Evolutionary conservation across 2,797 vertebrate genomes (phyloP).

Genomic region (Prionace glauca): DNA sequence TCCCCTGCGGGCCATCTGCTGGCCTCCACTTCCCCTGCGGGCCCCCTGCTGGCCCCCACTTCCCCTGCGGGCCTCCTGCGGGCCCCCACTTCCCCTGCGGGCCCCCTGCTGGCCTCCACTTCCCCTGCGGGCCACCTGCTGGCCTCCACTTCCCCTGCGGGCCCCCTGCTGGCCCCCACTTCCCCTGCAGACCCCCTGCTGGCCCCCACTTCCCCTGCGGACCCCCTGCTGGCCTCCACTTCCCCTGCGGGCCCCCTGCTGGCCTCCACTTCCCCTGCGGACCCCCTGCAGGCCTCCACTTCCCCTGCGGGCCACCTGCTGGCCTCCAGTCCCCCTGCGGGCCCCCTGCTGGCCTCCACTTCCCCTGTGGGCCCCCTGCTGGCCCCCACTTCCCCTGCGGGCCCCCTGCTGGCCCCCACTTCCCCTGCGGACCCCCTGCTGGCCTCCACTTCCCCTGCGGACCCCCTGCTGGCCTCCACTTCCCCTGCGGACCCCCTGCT

Average conservation of each 20-base stretch:
- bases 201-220: background rate
- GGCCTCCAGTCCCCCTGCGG: background rate
- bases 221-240: background rate
- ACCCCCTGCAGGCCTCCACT: background rate
- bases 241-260: too few species aligned
- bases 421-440: background rate
- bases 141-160: fast-evolving
- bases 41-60: background rate
- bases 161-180: background rate
- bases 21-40: background rate
- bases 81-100: background rate
- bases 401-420: background rate
- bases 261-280: too few species aligned
- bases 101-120: background rate
- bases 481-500: background rate
- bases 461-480: background rate
- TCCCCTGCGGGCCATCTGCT: too few species aligned
- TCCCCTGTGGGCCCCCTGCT: too few species aligned
- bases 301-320: background rate
- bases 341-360: background rate
- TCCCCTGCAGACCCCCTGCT: fast-evolving
- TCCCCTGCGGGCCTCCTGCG: background rate
- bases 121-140: too few species aligned
- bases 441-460: background rate
- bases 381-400: background rate